Conservation (phyloP, 2,113 vertebrate species). For the Atrichornis clamosus region DNA sequence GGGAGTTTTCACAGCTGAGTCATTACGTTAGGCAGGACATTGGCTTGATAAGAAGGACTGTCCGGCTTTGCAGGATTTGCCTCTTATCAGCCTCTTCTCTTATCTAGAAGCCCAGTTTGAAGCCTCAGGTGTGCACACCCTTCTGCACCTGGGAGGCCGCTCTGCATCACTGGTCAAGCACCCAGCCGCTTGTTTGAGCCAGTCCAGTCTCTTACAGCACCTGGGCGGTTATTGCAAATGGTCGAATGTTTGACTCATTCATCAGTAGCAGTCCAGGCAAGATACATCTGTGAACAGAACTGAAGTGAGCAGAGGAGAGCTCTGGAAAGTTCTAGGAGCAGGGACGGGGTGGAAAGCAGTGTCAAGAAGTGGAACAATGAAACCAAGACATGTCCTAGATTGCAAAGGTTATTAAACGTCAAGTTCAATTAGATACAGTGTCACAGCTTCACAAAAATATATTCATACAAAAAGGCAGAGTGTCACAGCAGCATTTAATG, state of each 20-base stretch:
- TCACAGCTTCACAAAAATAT: background rate
- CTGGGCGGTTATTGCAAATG: background rate
- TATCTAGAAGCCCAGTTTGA: background rate
- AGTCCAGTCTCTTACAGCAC: background rate
- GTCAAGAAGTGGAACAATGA: background rate
- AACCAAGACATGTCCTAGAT: background rate
- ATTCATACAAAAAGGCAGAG: background rate
- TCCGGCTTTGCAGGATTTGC: background rate
- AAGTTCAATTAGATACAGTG: background rate
- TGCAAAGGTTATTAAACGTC: constrained; percentile 26
- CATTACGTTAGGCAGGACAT: background rate
- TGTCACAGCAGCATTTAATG: background rate
- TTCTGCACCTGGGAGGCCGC: background rate
- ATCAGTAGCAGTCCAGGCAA: background rate
- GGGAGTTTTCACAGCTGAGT: background rate
- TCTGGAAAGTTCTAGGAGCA: background rate
- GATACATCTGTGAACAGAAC: background rate
- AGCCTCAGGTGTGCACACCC: background rate
- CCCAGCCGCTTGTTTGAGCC: background rate
- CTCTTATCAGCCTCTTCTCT: background rate
- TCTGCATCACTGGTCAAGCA: background rate
- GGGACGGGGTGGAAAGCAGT: background rate
- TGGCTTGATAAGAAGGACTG: background rate
- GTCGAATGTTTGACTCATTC: background rate
- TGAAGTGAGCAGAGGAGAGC: background rate